Evolutionary conservation across 2,113 vertebrate species (phyloP).

Genomic region (Herpetotheres cachinnans): DNA sequence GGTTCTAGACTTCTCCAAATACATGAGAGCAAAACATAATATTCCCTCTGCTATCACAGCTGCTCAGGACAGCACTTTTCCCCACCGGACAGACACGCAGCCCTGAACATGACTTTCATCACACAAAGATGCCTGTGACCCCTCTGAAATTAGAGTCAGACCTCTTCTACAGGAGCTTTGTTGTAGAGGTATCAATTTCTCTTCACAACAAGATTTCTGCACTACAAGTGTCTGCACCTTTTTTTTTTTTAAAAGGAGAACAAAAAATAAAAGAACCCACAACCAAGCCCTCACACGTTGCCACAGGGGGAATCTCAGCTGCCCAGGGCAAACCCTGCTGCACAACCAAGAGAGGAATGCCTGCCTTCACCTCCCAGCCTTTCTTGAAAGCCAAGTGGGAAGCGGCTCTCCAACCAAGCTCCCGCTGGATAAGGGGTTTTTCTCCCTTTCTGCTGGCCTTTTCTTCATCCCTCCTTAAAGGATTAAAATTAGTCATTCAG

Average conservation of each 20-base stretch:
- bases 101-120: accelerated
- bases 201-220: background rate
- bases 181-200: background rate
- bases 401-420: background rate
- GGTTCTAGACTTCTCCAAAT: background rate
- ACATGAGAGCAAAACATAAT: background rate
- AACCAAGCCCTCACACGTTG: too few species aligned
- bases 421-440: background rate
- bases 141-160: background rate
- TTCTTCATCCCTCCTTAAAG: background rate
- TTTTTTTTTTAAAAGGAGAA: too few species aligned
- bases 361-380: background rate
- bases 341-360: accelerated
- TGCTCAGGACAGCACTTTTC: background rate
- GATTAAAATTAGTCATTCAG: background rate
- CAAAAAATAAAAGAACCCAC: background rate
- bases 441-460: background rate
- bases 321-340: background rate
- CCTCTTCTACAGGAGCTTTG: background rate
- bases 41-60: background rate
- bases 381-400: background rate
- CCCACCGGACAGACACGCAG: background rate
- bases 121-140: background rate
- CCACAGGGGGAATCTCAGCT: background rate
- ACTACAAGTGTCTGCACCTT: background rate